These are phyloP conservation scores for Brachystomella parvula DNA, from an alignment of 1,140 invertebrate species.

Conservation along the genomic window DNA sequence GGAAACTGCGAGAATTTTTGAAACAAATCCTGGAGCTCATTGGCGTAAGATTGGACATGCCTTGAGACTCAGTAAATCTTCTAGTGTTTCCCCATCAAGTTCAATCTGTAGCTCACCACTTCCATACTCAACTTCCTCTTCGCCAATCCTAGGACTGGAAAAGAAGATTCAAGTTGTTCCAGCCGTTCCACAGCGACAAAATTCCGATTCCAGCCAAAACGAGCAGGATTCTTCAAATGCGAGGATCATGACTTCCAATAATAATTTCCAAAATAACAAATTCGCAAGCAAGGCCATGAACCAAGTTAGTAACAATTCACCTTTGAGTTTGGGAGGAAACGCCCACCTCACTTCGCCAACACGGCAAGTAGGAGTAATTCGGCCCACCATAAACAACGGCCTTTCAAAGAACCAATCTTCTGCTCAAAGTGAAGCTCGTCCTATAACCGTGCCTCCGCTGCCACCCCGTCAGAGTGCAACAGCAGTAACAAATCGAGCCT, in stretches of 20 bases:
- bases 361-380: constrained; percentile 54
- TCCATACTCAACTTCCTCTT: constrained; percentile 15
- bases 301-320: too few species aligned
- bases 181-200: neutral
- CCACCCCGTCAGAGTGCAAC: neutral
- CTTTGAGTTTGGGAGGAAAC: neutral
- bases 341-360: constrained; percentile 22
- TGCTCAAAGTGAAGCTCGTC: too few species aligned
- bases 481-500: neutral
- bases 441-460: neutral
- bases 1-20: constrained; percentile 37
- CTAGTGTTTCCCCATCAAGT: constrained; percentile 5
- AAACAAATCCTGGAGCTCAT: constrained; percentile 24
- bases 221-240: too few species aligned
- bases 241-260: constrained; percentile 16
- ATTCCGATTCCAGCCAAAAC: constrained; percentile 19
- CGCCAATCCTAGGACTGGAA: constrained; percentile 22
- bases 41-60: constrained; percentile 33
- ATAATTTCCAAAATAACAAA: constrained; percentile 5
- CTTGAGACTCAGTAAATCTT: constrained; percentile 29
- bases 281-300: too few species aligned
- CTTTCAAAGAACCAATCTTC: too few species aligned
- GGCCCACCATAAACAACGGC: constrained; percentile 50
- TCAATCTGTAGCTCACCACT: neutral
- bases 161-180: constrained; percentile 8